Evolutionary conservation across 2,888 invertebrate genomes (phyloP), one percentile per base, ranked within the genome.

Genomic region (Zygaena filipendulae): DNA sequence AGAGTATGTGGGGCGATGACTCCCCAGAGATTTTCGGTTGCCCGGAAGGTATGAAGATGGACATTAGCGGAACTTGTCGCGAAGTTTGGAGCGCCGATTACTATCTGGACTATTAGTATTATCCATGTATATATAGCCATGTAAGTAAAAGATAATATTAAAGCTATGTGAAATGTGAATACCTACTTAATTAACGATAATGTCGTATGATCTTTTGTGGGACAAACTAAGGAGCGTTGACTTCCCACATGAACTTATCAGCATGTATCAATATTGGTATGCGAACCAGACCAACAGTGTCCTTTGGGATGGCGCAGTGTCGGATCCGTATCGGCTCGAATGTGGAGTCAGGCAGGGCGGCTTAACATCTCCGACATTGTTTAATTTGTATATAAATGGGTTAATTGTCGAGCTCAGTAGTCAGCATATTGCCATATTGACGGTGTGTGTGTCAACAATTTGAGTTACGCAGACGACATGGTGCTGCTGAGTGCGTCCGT

Each of bases 51-150:
- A 51, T 38, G 9, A 37, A 51, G 32, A 23, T 46, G 40, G 74
- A 71, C 29, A 21, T 52, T 9, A 35, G 42, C 1, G 64, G 67
- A 8, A 39, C 46, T 13, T 74, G 74, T 30, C 59, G 74, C 11
- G 67, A 71, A 40, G 68, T 74, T 32, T 75, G 72, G 69, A 64
- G 48, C 30, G 57, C 55, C 18, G 49, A 55, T 4, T 39, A 45
- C 21, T 13, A 25, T 20, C 13, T 14, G 8, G 23, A 8, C 9
- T 23, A 23, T 16, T n/a, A n/a, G n/a, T n/a, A n/a, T n/a, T n/a
- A n/a, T n/a, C n/a, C n/a, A n/a, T n/a, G 8, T 18, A 43, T 22
- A 8, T 14, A 13, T 13, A 13, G 16, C 6, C 9, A 14, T 21
- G 10, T 12, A 27, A 19, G 18, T 16, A 29, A 28, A 9, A 23